A percentile compares a stretch with the other conserved stretches of the same genome.
These are phyloP conservation scores for Drosophila vallismaia DNA, from an alignment of 2,888 invertebrate species.

Conservation along the genomic window DNA sequence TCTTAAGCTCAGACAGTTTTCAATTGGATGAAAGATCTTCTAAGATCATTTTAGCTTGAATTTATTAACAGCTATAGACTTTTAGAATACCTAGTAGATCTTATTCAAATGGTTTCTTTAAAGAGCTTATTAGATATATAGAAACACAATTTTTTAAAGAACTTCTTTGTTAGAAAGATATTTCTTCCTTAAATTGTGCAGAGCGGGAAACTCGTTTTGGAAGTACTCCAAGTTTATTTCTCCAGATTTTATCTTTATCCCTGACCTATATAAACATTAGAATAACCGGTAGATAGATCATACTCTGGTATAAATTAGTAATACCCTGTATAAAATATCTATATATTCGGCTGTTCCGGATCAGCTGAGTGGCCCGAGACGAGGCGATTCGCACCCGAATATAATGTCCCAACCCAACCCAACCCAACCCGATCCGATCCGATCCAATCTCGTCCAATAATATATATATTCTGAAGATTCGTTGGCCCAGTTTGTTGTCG, in stretches of 20 bases:
- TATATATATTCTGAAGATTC: conserved; percentile 16
- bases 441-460: conserved; percentile 13
- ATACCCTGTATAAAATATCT: conserved; percentile 3
- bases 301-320: background rate
- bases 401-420: background rate
- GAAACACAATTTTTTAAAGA: too few species aligned
- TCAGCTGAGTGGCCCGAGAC: conserved; percentile 25
- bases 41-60: background rate
- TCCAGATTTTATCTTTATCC: background rate
- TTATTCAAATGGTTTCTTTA: background rate
- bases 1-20: background rate
- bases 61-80: background rate
- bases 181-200: too few species aligned
- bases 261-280: background rate
- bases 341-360: conserved; percentile 27
- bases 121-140: background rate
- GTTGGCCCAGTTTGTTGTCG: conserved; percentile 68
- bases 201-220: too few species aligned
- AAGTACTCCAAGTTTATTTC: background rate
- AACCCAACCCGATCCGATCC: conserved; percentile 1
- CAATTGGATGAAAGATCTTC: background rate
- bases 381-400: background rate
- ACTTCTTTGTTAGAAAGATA: too few species aligned
- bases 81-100: background rate
- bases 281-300: background rate